Evolutionary conservation across 2,888 invertebrate species (phyloP).

Genomic region (Pantelozetes paolii): DNA sequence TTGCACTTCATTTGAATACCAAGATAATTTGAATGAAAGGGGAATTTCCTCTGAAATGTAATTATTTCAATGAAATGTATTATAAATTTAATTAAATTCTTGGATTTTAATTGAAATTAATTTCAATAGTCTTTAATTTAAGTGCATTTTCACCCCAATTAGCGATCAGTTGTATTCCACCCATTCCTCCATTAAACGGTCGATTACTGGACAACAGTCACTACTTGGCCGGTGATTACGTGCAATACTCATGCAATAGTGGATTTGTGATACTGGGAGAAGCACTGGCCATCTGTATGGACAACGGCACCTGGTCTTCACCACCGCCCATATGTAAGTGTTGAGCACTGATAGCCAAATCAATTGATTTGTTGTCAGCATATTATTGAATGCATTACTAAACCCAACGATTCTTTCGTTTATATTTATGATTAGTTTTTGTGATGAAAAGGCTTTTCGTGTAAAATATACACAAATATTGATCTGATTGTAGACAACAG

Average conservation of each 20-base stretch:
- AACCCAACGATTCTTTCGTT: no score
- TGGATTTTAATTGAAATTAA: no score
- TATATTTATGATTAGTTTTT: no score
- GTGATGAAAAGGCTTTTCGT: no score
- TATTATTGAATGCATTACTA: no score
- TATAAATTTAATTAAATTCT: no score
- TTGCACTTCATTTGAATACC: no score
- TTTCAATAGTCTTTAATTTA: neutral
- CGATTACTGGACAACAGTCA: conserved; percentile 59
- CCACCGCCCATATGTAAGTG: conserved; percentile 71
- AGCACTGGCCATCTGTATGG: conserved; percentile 69
- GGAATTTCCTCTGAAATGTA: no score
- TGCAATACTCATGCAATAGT: conserved; percentile 70
- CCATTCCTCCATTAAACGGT: conserved; percentile 68
- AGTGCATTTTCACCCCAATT: neutral
- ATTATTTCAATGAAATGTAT: no score
- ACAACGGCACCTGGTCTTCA: conserved; percentile 82
- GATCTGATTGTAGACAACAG: neutral
- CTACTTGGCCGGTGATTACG: conserved; percentile 72
- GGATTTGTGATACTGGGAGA: conserved; percentile 69
- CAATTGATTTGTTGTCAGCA: no score
- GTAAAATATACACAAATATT: neutral
- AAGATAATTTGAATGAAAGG: no score
- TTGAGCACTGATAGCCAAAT: neutral
- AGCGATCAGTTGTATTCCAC: conserved; percentile 79